Evolutionary conservation across 2,888 invertebrate species (phyloP), one percentile per base, ranked within the genome.

Genomic region (Macrophya annulata): DNA sequence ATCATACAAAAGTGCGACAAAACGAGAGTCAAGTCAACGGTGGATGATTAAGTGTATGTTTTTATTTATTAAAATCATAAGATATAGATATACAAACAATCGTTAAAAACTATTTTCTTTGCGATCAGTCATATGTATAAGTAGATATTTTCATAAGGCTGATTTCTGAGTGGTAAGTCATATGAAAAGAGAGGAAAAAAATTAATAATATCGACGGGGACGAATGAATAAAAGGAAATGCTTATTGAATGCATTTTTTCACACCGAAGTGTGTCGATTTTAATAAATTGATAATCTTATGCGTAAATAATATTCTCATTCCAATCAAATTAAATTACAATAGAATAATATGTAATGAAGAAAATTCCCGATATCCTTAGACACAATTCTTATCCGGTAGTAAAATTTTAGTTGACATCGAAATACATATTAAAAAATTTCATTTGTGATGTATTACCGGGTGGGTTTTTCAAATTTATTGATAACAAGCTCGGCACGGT

Each of bases 1-100:
- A 79, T 79, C 62, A 43, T 79, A 79, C 79, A 62, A 12, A 79
- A 79, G 40, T 79, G 79, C 62, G 59, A 59, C 12, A 62, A 62
- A 37, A 9, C 17, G 51, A 62, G 62, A 59, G 21, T 21, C 12
- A 62, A 40, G 21, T 21, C 79, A n/a, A n/a, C 59, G 1, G 79
- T 79, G n/a, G 62, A 79, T 51, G 79, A 79, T 40, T 62, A 21
- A 21, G 6, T n/a, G 21, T 48, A 76, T 4, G 25, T 77, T 43
- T 77, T 17, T 31, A 31, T 31, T 55, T 31, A 77, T 77, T 2
- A 15, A 25, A 76, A 21, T 51, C 31, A 25, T 51, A 40, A 31
- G 31, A 37, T 71, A 15, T 71, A 40, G 15, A 6, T 1, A 68
- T 31, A 31, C 31, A 37, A 68, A 68, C 31, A 37, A 15, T 37